Percentiles rank a stretch among this genome's conserved stretches.
Conservation (phyloP, 2,113 vertebrate species). For the Silurus asotus region DNA sequence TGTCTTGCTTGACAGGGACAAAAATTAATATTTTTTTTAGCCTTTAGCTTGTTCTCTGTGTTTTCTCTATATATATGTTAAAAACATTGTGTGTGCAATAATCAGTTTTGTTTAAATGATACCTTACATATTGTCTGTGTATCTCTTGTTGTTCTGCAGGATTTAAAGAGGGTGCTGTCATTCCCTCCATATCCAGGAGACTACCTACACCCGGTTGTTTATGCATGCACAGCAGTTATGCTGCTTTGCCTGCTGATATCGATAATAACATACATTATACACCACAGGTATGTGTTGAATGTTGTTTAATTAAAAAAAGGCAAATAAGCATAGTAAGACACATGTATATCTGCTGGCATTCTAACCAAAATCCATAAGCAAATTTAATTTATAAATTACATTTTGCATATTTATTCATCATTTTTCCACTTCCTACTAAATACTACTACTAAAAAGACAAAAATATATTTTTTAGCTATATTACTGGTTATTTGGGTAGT, state of each 20-base stretch:
- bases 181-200: constrained; percentile 92
- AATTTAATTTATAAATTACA: not conserved
- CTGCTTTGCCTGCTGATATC: constrained; percentile 90
- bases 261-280: constrained; percentile 74
- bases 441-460: too few species aligned
- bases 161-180: constrained; percentile 90
- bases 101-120: not conserved
- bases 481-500: not conserved
- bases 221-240: constrained; percentile 95
- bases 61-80: not conserved
- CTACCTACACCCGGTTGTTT: constrained; percentile 95
- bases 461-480: not conserved
- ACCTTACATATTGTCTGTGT: not conserved
- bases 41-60: not conserved
- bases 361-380: too few species aligned
- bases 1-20: constrained; percentile 42
- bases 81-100: not conserved
- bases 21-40: constrained; percentile 14
- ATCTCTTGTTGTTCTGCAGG: constrained; percentile 70
- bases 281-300: constrained; percentile 49
- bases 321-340: not conserved
- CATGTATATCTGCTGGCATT: not conserved
- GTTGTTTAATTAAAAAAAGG: not conserved
- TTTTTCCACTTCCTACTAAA: not conserved
- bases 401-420: not conserved